Evolutionary conservation across 2,797 vertebrate species (phyloP), one percentile per base, ranked within the genome.

Genomic region (Bucorvus abyssinicus): DNA sequence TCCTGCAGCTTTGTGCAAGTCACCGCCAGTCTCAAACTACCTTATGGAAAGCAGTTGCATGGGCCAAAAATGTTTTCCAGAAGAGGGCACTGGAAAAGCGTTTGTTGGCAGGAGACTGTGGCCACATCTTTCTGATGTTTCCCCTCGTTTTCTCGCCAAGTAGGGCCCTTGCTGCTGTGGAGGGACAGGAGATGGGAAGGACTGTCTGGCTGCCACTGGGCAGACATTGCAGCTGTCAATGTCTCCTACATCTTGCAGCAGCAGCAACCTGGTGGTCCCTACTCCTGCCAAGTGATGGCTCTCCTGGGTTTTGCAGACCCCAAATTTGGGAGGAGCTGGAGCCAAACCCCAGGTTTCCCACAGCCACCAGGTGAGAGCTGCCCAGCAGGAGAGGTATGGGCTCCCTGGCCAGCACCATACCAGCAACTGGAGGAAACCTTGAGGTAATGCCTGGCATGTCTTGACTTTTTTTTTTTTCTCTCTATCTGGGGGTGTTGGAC

Each of bases 31-130:
- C 82, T 91, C 70, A 60, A 23, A 34, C 57, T 53, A 68, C 57
- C 30, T 94, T 89, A 60, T 14, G 29, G 1, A 3, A 83, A 71
- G 29, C 38, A 40, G 71, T 23, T 73, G 42, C 8, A 2, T 78
- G 64, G 87, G 82, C 53, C 94, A 93, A 89, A 92, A 94, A 78
- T 55, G 69, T 92, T 87, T 97, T 95, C 94, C 94, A 96, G 94
- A 97, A 96, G 96, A 96, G 96, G 96, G 95, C 94, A 95, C 93
- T 97, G 94, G 91, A 96, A 96, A 97, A 93, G 92, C 95, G 71
- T 85, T 69, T 77, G 91, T 89, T 92, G 91, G 79, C 92, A 92
- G 68, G n/a, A 91, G 29, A 32, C 13, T 55, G 32, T 71, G 78
- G 36, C 69, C 80, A 42, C 61, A 81, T 70, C 61, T 84, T 92